Conservation (phyloP, 2,113 vertebrate species). For the Maccullochella peelii region DNA sequence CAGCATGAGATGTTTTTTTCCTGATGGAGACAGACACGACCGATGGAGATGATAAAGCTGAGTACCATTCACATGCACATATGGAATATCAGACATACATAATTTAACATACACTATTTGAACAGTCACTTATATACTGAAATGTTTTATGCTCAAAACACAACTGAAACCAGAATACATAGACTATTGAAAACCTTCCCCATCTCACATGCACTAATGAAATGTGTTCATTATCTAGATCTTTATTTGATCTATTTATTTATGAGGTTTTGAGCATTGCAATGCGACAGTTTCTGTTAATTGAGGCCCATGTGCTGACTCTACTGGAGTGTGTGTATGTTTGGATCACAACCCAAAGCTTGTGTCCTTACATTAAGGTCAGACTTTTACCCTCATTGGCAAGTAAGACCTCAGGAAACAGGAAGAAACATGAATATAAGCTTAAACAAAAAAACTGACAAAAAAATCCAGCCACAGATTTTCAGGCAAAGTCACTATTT, state of each 20-base stretch:
- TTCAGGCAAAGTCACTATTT: conserved; percentile 4
- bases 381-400: neutral
- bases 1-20: neutral
- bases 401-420: neutral
- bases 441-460: no score
- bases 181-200: neutral
- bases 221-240: neutral
- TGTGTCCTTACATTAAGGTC: neutral
- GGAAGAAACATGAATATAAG: neutral
- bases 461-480: conserved; percentile 29
- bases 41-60: neutral
- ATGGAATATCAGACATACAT: neutral
- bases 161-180: neutral
- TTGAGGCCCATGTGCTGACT: no score
- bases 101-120: neutral
- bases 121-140: neutral
- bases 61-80: neutral
- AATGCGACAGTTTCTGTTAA: no score
- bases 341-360: neutral
- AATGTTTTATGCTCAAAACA: neutral
- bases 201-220: neutral
- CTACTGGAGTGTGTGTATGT: neutral
- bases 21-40: neutral
- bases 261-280: no score
- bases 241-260: neutral